phyloP scores from a whole-genome alignment of 1,140 invertebrate genomes.

The Aphaenogaster floridana region DNA sequence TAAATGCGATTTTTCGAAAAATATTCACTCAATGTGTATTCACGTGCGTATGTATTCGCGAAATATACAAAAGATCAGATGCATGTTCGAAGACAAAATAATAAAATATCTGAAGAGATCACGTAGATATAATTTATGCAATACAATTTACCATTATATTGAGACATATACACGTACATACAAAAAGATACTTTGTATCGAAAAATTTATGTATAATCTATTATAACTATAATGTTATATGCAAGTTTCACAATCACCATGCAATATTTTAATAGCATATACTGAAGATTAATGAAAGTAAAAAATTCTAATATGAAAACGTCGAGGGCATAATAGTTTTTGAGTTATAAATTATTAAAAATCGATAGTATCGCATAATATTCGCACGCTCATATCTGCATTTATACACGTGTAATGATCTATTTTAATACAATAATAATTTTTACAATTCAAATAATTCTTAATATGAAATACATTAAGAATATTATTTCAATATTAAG shows the following conservation, averaged over 20 bases:
- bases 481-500: no score
- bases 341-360: no score
- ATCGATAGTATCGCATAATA: no score
- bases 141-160: constrained; percentile 7
- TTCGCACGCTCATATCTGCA: no score
- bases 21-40: no score
- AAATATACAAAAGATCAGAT: constrained; percentile 5
- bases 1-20: no score
- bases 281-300: not conserved
- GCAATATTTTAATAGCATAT: not conserved
- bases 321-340: no score
- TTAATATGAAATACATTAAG: no score
- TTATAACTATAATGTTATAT: constrained; percentile 1
- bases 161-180: not conserved
- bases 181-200: not conserved
- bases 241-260: not conserved
- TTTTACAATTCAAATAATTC: no score
- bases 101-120: not conserved
- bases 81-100: not conserved
- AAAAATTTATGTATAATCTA: not conserved
- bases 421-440: no score
- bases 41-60: not conserved
- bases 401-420: no score
- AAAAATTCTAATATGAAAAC: no score
- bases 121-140: not conserved